phyloP scores from a whole-genome alignment of 2,888 invertebrate genomes.

The Tiliacea citrago region DNA sequence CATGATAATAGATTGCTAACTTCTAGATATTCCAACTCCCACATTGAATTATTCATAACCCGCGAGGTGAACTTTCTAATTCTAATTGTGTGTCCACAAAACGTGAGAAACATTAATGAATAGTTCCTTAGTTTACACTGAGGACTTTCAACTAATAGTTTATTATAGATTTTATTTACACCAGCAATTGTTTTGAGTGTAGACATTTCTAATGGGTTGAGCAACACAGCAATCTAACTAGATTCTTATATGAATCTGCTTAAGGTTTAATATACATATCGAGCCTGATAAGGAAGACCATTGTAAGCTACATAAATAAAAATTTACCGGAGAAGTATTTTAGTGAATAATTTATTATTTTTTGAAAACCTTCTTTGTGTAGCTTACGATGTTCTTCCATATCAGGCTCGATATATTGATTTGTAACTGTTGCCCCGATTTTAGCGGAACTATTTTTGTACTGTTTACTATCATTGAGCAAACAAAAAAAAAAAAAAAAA shows the following conservation, averaged over 20 bases:
- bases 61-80: constrained; percentile 25
- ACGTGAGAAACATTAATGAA: constrained; percentile 34
- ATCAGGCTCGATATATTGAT: too few relatives aligned
- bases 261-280: background rate
- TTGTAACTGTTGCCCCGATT: background rate
- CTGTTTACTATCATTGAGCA: background rate
- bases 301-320: too few relatives aligned
- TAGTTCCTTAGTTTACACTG: constrained; percentile 7
- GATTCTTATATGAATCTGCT: background rate
- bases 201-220: background rate
- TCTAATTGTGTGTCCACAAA: constrained; percentile 8
- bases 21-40: constrained; percentile 2
- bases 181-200: constrained; percentile 8
- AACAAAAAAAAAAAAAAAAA: background rate
- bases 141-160: constrained; percentile 30
- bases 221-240: background rate
- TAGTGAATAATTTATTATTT: too few relatives aligned
- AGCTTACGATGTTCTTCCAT: too few relatives aligned
- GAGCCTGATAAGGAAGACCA: too few relatives aligned
- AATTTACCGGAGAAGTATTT: too few relatives aligned
- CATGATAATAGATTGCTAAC: background rate
- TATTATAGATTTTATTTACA: constrained; percentile 5
- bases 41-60: constrained; percentile 17
- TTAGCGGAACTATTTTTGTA: background rate
- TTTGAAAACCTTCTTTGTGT: too few relatives aligned